A percentile compares a stretch with the other conserved stretches of the same genome.
Evolutionary conservation across 2,797 vertebrate species (phyloP).

Genomic region (Silurus lanzhouensis): DNA sequence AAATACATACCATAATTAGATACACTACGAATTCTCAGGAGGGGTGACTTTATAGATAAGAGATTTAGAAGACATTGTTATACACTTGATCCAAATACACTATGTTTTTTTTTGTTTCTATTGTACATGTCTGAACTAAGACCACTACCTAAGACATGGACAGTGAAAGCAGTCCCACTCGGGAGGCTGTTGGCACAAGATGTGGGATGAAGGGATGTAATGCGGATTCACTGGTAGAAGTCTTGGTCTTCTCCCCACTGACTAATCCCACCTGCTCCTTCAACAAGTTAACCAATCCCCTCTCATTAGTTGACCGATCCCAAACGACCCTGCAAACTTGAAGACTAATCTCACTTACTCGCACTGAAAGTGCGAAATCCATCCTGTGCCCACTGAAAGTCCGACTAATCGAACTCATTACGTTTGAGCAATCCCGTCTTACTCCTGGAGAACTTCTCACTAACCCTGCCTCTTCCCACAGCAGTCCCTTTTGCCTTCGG

Average conservation of each 20-base stretch:
- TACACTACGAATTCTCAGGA: background rate
- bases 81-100: background rate
- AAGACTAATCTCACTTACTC: background rate
- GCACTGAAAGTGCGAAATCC: background rate
- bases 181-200: slow-evolving; percentile 22
- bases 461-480: background rate
- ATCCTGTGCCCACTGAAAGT: background rate
- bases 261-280: too few relatives aligned
- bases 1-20: background rate
- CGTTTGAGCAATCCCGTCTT: too few relatives aligned
- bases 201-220: background rate
- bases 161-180: background rate
- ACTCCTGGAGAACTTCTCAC: background rate
- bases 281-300: background rate
- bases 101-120: background rate
- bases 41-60: too few relatives aligned
- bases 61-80: background rate
- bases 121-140: background rate
- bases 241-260: too few relatives aligned
- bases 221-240: background rate
- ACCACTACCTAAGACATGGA: background rate
- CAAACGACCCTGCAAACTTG: background rate
- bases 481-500: background rate
- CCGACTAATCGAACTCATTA: background rate
- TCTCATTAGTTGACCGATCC: background rate